Conservation (phyloP, 2,888 invertebrate species). For the Parascotia fuliginaria region DNA sequence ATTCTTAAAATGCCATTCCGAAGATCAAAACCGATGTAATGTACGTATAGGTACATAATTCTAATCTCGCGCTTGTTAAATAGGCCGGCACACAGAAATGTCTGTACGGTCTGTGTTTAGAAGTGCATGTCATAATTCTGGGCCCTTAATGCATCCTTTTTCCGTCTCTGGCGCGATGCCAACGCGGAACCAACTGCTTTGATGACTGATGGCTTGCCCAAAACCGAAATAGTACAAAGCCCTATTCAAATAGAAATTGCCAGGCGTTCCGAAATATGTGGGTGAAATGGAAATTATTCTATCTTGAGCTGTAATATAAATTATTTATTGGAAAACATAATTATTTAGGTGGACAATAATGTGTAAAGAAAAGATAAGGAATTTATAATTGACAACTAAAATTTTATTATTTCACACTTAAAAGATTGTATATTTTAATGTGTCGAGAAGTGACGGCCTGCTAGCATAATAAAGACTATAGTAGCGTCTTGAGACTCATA, state of each 20-base stretch:
- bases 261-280: constrained; percentile 25
- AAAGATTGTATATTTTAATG: too few species aligned
- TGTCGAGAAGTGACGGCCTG: too few species aligned
- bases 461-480: too few species aligned
- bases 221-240: constrained; percentile 54
- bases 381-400: too few species aligned
- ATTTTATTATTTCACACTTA: too few species aligned
- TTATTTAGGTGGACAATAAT: too few species aligned
- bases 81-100: constrained; percentile 16
- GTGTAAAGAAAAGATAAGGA: too few species aligned
- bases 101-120: constrained; percentile 44
- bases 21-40: not conserved
- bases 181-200: constrained; percentile 68
- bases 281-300: not conserved
- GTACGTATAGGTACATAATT: not conserved
- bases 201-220: constrained; percentile 52
- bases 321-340: too few species aligned
- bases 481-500: too few species aligned
- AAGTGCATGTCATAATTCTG: constrained; percentile 60
- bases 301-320: not conserved
- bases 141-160: constrained; percentile 71
- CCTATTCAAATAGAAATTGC: constrained; percentile 35
- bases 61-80: constrained; percentile 9
- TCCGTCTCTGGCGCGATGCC: constrained; percentile 67
- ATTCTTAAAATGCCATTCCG: too few species aligned